Evolutionary conservation across 2,113 vertebrate species (phyloP), one percentile per base, ranked within the genome.

Genomic region (Calonectris borealis): DNA sequence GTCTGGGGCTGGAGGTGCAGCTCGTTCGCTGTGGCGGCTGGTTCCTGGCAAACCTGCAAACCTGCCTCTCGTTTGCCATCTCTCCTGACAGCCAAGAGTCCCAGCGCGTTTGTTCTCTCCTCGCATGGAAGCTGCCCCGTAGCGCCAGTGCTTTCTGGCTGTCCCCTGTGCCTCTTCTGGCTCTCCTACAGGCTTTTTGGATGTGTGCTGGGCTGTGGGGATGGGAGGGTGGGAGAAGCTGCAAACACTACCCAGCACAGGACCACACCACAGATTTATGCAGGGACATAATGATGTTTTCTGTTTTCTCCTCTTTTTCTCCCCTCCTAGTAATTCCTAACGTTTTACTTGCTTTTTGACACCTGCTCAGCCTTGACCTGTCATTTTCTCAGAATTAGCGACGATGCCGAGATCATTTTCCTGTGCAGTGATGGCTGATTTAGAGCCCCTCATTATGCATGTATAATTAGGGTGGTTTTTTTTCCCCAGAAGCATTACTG

Each of bases 381-480:
- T 95, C 90, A 94, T 96, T 96, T 97, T 91, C 93, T 93, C 85
- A 96, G 86, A 96, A 93, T 95, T 93, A 97, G 87, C 6, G 0
- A 80, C 0, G 2, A 52, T 2, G 29, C 46, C 3, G 4, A 95
- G 94, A 96, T 90, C 58, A 80, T 96, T 97, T 96, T 96, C 92
- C 62, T 5, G 9, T 80, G 93, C 76, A 83, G 78, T 73, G 94
- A 85, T 92, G 92, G 92, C 92, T 96, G 92, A 94, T 94, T 96
- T 97, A 93, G 90, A 96, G 87, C 90, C 87, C 82, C 85, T 96
- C 71, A 94, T 95, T 97, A 97, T 80, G 93, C 85, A 96, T 97
- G 92, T 95, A 92, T 96, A 97, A 96, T 96, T 97, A 96, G 91
- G 77, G 87, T 87, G 57, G 4, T 1, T 4, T 52, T 87, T 60